Percentiles rank a stretch among this genome's conserved stretches.
Evolutionary conservation across 2,113 vertebrate species (phyloP).

Genomic region (Corythornis vintsioides): DNA sequence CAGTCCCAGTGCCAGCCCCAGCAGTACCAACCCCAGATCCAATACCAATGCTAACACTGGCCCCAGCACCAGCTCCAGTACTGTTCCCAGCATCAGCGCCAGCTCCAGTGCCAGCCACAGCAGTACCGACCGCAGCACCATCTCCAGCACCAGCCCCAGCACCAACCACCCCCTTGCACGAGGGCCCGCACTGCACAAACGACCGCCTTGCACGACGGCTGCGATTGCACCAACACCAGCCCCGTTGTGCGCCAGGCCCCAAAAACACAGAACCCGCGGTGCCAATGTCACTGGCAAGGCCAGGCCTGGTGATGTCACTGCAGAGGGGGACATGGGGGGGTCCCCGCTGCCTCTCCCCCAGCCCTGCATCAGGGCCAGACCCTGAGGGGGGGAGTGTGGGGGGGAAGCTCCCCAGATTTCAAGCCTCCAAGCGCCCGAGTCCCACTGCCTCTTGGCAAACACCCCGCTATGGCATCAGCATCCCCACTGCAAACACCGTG

Average conservation of each 20-base stretch:
- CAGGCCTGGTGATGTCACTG: not conserved
- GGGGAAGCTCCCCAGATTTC: not conserved
- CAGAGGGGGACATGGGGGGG: not conserved
- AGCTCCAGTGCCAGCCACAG: too few species aligned
- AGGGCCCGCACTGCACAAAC: not conserved
- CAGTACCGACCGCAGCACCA: not conserved
- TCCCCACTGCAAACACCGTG: accelerated
- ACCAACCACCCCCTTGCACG: not conserved
- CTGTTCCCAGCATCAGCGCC: too few species aligned
- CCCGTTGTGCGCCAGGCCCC: not conserved
- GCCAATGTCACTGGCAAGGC: not conserved
- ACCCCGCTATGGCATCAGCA: not conserved
- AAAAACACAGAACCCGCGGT: not conserved
- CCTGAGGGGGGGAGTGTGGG: not conserved
- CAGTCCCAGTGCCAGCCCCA: too few species aligned
- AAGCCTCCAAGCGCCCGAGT: accelerated
- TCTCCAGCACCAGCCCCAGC: not conserved
- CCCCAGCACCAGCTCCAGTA: not conserved
- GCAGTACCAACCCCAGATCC: too few species aligned
- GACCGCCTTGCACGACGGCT: too few species aligned
- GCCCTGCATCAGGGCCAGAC: not conserved
- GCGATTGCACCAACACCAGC: not conserved
- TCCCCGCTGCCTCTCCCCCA: not conserved
- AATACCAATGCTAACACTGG: too few species aligned
- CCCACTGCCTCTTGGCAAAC: not conserved